Base-by-base conservation (phyloP, 1,140 invertebrate genomes). In the Trichonephila clavipes region DNA sequence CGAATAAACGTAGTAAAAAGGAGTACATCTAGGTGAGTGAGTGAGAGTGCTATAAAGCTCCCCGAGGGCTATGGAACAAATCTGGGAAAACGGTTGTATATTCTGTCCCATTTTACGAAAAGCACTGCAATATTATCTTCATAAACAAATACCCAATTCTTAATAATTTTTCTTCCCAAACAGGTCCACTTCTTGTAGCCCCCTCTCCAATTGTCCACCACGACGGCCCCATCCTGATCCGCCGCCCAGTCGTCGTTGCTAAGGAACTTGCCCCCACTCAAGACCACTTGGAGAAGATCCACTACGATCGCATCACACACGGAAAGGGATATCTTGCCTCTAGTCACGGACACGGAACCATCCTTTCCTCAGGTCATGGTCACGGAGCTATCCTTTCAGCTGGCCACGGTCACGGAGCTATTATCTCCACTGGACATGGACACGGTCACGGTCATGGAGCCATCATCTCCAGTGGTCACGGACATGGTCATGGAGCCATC, bases 251-350 rank as follows among this genome's bases (percentile, higher is more conserved):
- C 12, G 2, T 59, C 21, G 89, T 90, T 4, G 44, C 69, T 24
- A 90, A 81, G 19, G 88, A 90, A 61, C 89, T 90, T 28, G 18
- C 59, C 6, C 89, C 89, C 16, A 90, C 69, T 10, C 69, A 81
- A 62, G 89, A 90, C 14, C 89, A 90, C 24, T 62, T 90, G 51
- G 89, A 90, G 40, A 81, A 81, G 14, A 18, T 82, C 58, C 89
- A 90, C n/a, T 82, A 77, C 24, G 69, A 81, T 12, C 19, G 69
- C 6, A 2, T 81, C 69, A 28, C 59, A 14, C n/a, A 24, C 34
- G 86, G 86, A 64, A 44, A 88, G 1, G 86, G 86, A 62, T 62
- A 64, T n/a, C 40, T 88, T 24, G 64, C 86, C 16, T 16, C 21
- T 2, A 61, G 86, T 44, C 86, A 88, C 18, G 86, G 59, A 2